Percentiles rank a stretch among this genome's conserved stretches.
Evolutionary conservation across 2,797 vertebrate species (phyloP).

Genomic region (Peromyscus aztecus): DNA sequence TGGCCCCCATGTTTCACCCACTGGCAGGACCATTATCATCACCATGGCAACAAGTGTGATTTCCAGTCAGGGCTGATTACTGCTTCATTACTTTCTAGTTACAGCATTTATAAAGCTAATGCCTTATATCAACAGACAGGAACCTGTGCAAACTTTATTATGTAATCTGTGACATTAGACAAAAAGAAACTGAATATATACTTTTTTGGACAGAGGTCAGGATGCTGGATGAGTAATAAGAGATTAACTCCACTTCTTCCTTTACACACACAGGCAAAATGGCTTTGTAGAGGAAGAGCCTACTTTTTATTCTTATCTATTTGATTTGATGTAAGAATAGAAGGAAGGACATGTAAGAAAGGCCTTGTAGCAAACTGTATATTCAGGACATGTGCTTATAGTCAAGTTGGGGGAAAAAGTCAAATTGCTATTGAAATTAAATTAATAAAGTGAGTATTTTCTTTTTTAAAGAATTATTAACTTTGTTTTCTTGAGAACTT

Average conservation of each 20-base stretch:
- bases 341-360: not conserved
- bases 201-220: not conserved
- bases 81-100: constrained; percentile 63
- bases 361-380: accelerated
- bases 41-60: not conserved
- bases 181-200: constrained; percentile 9
- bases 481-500: not conserved
- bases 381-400: not conserved
- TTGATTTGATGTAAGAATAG: not conserved
- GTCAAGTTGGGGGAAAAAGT: not conserved
- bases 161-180: constrained; percentile 36
- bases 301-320: not conserved
- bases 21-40: not conserved
- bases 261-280: not conserved
- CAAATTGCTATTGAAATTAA: not conserved
- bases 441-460: constrained; percentile 12
- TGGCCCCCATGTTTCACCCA: too few species aligned
- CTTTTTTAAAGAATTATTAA: not conserved
- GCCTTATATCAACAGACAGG: constrained; percentile 56
- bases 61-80: constrained; percentile 25
- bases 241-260: not conserved
- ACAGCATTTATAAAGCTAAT: constrained; percentile 27
- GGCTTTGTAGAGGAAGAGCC: not conserved
- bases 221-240: not conserved
- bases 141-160: constrained; percentile 50